Conservation (phyloP, 2,113 vertebrate species). For the Octodon degus region DNA sequence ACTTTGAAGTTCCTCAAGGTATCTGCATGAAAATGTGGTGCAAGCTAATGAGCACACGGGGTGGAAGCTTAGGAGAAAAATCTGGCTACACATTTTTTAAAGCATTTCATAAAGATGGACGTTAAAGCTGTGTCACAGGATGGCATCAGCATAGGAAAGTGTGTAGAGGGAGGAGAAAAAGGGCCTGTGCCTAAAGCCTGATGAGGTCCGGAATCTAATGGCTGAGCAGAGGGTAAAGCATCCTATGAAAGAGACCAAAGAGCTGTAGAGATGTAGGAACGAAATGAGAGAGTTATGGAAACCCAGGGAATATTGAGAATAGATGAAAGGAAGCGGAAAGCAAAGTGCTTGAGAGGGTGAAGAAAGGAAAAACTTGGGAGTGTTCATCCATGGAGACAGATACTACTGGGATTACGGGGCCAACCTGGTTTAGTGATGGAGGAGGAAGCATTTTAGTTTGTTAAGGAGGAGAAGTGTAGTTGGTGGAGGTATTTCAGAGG, state of each 20-base stretch:
- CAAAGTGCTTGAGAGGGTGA: background rate
- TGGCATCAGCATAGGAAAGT: background rate
- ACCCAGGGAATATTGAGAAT: background rate
- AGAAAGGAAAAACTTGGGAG: background rate
- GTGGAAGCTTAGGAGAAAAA: background rate
- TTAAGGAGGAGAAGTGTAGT: background rate
- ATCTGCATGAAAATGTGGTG: background rate
- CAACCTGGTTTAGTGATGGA: background rate
- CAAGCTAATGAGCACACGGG: background rate
- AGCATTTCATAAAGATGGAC: background rate
- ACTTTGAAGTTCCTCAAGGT: slow-evolving; percentile 35
- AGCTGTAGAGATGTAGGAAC: background rate
- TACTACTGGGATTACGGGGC: background rate
- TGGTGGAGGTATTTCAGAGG: background rate
- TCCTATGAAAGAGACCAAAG: background rate
- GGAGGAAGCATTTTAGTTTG: background rate
- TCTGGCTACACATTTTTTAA: background rate
- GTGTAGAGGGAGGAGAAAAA: background rate
- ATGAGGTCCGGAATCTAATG: background rate
- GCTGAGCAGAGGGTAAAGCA: background rate
- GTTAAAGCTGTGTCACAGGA: background rate
- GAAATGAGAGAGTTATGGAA: background rate
- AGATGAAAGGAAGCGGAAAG: background rate
- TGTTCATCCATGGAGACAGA: background rate
- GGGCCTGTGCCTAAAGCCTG: background rate